Evolutionary conservation across 2,113 vertebrate species (phyloP), one percentile per base, ranked within the genome.

Genomic region (Baryphthengus martii): DNA sequence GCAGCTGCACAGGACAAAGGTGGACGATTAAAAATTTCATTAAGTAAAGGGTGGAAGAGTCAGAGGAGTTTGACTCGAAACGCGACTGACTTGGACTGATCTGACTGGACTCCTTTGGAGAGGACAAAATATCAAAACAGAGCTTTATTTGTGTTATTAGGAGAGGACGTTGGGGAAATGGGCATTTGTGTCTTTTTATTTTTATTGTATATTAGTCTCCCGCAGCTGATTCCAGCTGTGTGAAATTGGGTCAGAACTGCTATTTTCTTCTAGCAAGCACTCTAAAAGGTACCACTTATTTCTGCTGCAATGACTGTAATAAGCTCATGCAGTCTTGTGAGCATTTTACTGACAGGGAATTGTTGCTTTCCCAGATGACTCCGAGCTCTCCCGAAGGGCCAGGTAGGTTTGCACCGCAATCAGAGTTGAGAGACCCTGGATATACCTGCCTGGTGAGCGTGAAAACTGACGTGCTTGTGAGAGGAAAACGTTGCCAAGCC

Each of bases 1-100:
- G 99, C 83, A 96, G 98, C 90, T 99, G 99, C 97, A 98, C 99
- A 0, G 99, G 99, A 5, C 99, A 99, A 97, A 98, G 97, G 79
- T 99, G 99, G 99, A 98, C 97, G 9, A 99, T 99, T 96, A 99
- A 99, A 98, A 99, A 99, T 96, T 95, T 98, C 77, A 98, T 99
- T 97, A 99, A 98, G 95, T 98, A 98, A 95, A 83, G 12, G 49
- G 47, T 59, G 17, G 12, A 79, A 24, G 65, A 77, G 40, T 61
- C 67, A 2, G 13, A 47, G 68, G 23, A 91, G 35, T 76, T 70
- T 79, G 84, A 50, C 79, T 26, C 1, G 10, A 84, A 72, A 28
- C 55, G 21, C 2, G 1, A 24, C 52, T 59, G 89, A 47, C 45
- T 55, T 66, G 70, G 65, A 80, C 25, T 4, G 42, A 75, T 63